Conservation (phyloP, 2,113 vertebrate species). For the Sminthopsis crassicaudata region DNA sequence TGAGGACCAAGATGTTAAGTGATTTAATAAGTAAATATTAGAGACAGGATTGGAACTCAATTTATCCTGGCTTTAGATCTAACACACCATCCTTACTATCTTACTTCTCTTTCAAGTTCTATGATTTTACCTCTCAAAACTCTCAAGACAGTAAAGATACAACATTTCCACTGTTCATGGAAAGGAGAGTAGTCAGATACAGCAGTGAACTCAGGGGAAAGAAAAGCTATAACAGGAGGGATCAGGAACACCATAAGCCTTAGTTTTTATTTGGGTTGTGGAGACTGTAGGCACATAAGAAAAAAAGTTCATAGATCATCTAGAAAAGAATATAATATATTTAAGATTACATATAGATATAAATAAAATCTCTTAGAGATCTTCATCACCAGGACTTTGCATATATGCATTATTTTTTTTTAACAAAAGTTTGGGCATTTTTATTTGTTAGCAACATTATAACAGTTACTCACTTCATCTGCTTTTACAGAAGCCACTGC, state of each 20-base stretch:
- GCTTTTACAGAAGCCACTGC: constrained; percentile 89
- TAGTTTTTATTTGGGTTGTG: background rate
- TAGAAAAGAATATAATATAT: background rate
- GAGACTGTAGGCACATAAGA: background rate
- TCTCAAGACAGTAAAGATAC: background rate
- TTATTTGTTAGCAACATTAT: background rate
- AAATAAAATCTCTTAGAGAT: background rate
- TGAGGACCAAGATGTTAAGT: background rate
- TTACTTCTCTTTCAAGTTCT: background rate
- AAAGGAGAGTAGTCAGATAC: background rate
- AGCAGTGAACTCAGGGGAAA: background rate
- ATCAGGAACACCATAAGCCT: background rate
- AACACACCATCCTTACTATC: background rate
- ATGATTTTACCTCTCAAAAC: background rate
- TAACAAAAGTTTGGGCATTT: background rate
- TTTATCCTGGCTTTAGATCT: background rate
- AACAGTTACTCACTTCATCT: constrained; percentile 85
- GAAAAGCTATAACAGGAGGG: background rate
- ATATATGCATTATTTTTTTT: background rate
- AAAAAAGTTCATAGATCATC: background rate
- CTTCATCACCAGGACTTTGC: background rate
- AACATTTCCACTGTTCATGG: background rate
- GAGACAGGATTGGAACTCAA: background rate
- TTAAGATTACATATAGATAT: background rate
- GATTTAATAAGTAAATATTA: background rate